Evolutionary conservation across 2,113 vertebrate species (phyloP).

Genomic region (Himantopus leucocephalus): DNA sequence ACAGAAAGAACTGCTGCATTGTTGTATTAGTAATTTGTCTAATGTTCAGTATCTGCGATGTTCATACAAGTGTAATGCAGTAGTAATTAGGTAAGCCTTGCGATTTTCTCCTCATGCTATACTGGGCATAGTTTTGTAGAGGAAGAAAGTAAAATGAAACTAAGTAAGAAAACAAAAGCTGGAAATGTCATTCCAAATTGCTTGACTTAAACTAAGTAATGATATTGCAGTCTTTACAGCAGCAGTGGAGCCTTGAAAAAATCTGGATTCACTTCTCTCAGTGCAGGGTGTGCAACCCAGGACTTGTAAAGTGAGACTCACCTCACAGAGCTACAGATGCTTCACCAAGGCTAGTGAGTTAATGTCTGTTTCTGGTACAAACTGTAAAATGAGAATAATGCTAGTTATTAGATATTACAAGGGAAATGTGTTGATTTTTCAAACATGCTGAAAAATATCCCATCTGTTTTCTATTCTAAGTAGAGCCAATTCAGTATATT

Average conservation of each 20-base stretch:
- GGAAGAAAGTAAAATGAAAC: conserved; percentile 7
- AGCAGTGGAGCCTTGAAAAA: neutral
- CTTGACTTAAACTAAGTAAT: neutral
- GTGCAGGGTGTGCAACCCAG: neutral
- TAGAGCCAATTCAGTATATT: neutral
- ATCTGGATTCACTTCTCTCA: neutral
- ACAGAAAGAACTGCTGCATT: conserved; percentile 17
- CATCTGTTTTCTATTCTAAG: conserved; percentile 12
- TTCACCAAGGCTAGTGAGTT: neutral
- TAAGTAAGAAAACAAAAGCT: neutral
- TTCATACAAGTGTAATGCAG: conserved; percentile 11
- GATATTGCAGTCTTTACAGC: neutral
- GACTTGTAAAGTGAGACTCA: neutral
- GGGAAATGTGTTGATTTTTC: neutral
- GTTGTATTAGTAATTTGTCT: conserved; percentile 3
- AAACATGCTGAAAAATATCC: neutral
- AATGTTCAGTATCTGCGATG: neutral
- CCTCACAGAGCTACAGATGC: neutral
- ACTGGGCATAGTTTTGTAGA: neutral
- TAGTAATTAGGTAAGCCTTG: neutral
- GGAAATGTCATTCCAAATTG: neutral
- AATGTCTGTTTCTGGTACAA: neutral
- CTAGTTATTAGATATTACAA: neutral
- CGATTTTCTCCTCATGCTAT: neutral
- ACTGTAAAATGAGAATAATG: neutral